phyloP scores from a whole-genome alignment of 1,140 invertebrate genomes.

The Drosophila rufa region DNA sequence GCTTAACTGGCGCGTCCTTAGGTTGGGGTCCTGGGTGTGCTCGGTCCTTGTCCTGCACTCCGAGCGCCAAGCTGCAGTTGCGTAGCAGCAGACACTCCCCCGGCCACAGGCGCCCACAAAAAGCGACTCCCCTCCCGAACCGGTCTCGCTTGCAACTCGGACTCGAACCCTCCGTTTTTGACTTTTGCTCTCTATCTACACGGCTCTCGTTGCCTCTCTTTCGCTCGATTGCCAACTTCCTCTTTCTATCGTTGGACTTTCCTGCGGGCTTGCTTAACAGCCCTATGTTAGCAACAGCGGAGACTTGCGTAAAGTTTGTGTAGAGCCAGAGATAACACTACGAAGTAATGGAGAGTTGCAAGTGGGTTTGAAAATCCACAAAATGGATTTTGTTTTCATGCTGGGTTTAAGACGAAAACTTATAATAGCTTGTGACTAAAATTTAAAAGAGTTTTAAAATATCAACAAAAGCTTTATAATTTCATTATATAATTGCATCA shows the following conservation, averaged over 20 bases:
- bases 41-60: constrained; percentile 33
- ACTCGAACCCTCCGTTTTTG: constrained; percentile 6
- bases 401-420: background rate
- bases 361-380: background rate
- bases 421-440: too few species aligned
- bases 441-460: too few species aligned
- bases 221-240: background rate
- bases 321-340: background rate
- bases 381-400: background rate
- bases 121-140: background rate
- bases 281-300: constrained; percentile 14
- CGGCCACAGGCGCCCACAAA: constrained; percentile 7
- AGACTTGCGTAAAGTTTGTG: background rate
- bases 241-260: constrained; percentile 2
- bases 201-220: constrained; percentile 7
- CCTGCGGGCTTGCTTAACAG: constrained; percentile 2
- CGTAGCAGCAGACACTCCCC: constrained; percentile 31
- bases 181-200: constrained; percentile 17
- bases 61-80: constrained; percentile 35
- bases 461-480: background rate
- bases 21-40: constrained; percentile 2
- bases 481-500: background rate
- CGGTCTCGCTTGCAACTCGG: constrained; percentile 6
- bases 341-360: constrained; percentile 4
- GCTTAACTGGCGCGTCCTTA: background rate